Evolutionary conservation across 1,140 invertebrate species (phyloP), one percentile per base, ranked within the genome.

Genomic region (Drosophila lowei): DNA sequence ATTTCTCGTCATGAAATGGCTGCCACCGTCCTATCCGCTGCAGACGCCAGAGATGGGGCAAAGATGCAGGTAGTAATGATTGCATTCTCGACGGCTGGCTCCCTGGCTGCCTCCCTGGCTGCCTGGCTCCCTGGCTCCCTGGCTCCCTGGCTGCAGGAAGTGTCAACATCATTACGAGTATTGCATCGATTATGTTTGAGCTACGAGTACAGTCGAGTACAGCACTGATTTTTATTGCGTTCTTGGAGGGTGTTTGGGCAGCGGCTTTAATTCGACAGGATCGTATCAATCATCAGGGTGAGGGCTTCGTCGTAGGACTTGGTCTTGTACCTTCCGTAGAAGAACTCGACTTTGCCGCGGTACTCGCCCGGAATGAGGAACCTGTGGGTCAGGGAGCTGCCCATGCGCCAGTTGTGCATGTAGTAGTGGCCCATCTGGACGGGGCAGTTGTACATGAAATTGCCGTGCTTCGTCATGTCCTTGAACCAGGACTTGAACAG

Each of bases 291-390:
- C 4, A 62, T 57, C 21, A 76, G 2, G 13, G 9, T 21, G 47
- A 77, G 28, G 2, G 52, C 34, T 44, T 64, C 58, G 0, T 64
- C 73, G 9, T 61, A 70, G 0, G 47, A 42, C 38, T 83, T 88
- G 11, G 75, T 48, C 1, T 56, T 63, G n/a, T 42, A 72, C 48
- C 79, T 88, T n/a, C 83, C 83, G 18, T 88, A 88, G 21, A 83
- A 83, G 15, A 83, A 84, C 2, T 15, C 6, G 0, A 70, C 1
- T 6, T 23, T 38, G 2, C 61, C 67, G 6, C 84, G 67, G 6
- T 88, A 88, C n/a, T 83, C 75, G n/a, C 84, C 83, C 3, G 84
- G 71, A 11, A 83, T 62, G 0, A 88, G 47, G 25, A 88, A 88
- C 50, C 75, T 63, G 18, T 88, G 83, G 7, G 72, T 76, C 67